Evolutionary conservation across 2,797 vertebrate genomes (phyloP).

Genomic region (Macroramphosus scolopax): DNA sequence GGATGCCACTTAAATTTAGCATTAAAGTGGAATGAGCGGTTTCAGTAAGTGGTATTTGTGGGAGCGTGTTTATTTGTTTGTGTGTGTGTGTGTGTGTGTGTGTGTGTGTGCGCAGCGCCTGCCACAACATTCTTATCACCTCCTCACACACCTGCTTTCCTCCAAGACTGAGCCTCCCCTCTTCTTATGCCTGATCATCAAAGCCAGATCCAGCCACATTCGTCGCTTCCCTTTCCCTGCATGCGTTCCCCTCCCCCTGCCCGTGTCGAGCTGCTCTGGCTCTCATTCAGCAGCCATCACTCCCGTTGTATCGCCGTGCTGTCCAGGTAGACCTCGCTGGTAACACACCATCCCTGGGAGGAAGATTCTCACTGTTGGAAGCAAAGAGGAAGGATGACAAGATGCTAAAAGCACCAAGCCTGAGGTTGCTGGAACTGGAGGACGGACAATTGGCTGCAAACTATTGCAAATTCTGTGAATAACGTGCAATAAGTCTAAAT

Average conservation of each 20-base stretch:
- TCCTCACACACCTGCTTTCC: constrained; percentile 81
- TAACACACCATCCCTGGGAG: constrained; percentile 51
- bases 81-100: constrained; percentile 18
- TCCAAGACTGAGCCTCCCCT: constrained; percentile 67
- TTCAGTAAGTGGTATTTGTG: constrained; percentile 41
- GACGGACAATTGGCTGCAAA: too few species aligned
- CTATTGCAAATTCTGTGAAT: too few species aligned
- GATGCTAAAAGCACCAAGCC: constrained; percentile 48
- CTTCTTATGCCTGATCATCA: constrained; percentile 79
- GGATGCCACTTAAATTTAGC: constrained; percentile 51
- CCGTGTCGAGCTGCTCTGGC: constrained; percentile 59
- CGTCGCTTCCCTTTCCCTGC: constrained; percentile 54
- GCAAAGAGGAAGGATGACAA: constrained; percentile 41
- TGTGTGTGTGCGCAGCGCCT: constrained; percentile 62
- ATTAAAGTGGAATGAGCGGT: constrained; percentile 53
- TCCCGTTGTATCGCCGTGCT: constrained; percentile 44
- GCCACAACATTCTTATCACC: constrained; percentile 72
- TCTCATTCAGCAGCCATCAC: constrained; percentile 51
- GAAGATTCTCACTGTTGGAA: constrained; percentile 43
- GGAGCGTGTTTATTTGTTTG: constrained; percentile 53
- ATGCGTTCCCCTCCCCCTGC: constrained; percentile 30
- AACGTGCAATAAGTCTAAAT: too few species aligned
- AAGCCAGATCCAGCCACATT: constrained; percentile 69
- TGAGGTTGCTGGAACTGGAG: constrained; percentile 20
- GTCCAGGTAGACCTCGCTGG: constrained; percentile 51